These are phyloP conservation scores for Vipera latastei DNA, from an alignment of 2,797 vertebrate species.

Conservation along the genomic window DNA sequence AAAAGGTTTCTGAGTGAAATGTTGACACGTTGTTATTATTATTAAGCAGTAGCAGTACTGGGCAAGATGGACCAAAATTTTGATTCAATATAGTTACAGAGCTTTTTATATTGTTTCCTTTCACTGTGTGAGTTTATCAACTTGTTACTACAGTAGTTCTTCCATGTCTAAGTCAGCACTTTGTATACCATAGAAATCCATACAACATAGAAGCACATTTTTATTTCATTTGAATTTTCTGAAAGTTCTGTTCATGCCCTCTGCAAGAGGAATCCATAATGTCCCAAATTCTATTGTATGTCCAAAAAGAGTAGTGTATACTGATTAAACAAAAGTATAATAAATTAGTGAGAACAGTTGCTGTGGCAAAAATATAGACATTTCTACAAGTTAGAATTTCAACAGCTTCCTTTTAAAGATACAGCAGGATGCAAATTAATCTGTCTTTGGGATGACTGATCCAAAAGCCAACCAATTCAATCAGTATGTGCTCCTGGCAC, in stretches of 20 bases:
- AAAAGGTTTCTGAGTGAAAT: neutral
- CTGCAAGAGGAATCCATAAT: neutral
- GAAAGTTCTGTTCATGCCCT: neutral
- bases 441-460: neutral
- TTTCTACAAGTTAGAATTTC: neutral
- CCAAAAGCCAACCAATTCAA: neutral
- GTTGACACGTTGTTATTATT: neutral
- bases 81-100: neutral
- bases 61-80: neutral
- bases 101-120: neutral
- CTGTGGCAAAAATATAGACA: neutral
- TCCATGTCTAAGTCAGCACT: neutral
- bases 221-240: neutral
- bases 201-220: neutral
- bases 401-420: neutral
- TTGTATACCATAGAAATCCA: neutral
- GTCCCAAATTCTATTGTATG: neutral
- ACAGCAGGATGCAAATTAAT: neutral
- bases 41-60: neutral
- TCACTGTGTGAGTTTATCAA: neutral
- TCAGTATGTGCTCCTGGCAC: accelerated
- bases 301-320: neutral
- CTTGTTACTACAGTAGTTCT: neutral
- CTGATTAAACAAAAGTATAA: neutral
- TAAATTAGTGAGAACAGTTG: neutral